Base-by-base conservation (phyloP, 2,888 invertebrate species). In the Drosophila mimica region DNA sequence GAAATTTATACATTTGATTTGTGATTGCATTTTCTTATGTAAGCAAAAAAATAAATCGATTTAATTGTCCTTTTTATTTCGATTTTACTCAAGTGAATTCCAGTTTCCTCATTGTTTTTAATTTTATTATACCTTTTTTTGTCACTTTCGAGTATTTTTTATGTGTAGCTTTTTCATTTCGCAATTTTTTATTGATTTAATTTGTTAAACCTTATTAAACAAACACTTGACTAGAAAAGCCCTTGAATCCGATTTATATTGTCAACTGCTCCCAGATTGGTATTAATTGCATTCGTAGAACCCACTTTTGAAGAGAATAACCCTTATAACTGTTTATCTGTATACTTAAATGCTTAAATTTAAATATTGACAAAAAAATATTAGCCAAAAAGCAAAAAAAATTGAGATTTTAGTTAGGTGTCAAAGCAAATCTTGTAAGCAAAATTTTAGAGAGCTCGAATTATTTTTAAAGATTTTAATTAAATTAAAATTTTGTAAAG, bases 261-360 rank as follows among this genome's bases (percentile, higher is more conserved):
- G 36, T 15, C 0, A 13, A 34, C 13, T 34, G 0, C 4, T 13
- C 40, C 0, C 20, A 0, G 11, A 2, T 20, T 11, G 11, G 11
- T 11, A 43, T 20, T 5, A 11, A 4, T 20, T 20, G 20, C 20
- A 20, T 11, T 2, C 11, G 2, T 40, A 5, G 43, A 46, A 46
- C 7, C 4, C 7, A 46, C 13, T 4, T 46, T 25, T 8, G 8
- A 46, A 25, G 15, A 25, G 7, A 20, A 2, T 46, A 46, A 25
- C 0, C 13, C 7, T 4, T 15, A 15, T 25, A 4, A 0, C 15
- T 25, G 15, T 8, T 25, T 25, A 25, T 2, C 25, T 25, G 25
- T 15, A 3, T 36, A 36, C 15, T 15, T 36, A 15, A 36, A 4
- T 36, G 34, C 5, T 34, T 36, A 36, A 3, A 15, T 36, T 6